Evolutionary conservation across 2,113 vertebrate genomes (phyloP), one percentile per base, ranked within the genome.

Genomic region (Gasterosteus aculeatus): DNA sequence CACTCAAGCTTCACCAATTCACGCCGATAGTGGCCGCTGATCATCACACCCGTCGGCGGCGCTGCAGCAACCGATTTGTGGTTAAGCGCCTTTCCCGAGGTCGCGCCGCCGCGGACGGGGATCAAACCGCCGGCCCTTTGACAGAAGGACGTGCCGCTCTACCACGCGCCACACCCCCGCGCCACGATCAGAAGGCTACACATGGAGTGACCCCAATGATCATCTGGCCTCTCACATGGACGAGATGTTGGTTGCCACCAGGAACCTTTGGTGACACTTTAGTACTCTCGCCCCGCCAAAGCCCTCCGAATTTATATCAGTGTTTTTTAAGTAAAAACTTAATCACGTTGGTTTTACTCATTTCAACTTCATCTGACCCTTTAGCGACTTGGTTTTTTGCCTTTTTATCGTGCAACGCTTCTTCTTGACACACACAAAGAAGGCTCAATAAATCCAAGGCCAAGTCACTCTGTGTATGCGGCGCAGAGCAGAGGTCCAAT

Each of bases 401-500:
- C 61, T 62, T 72, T 64, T 58, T 10, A 26, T 68, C 54, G 59
- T 9, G n/a, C 56, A 54, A 63, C 35, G 44, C 63, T 39, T 75
- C 63, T 39, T 75, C 41, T 47, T 70, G 67, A 86, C 56, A 6
- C 68, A 42, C 76, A 10, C 22, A 4, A 82, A 58, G 63, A 72
- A 77, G 39, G 54, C 79, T 78, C 35, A 41, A 44, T 74, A 54
- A 47, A 56, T 68, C 72, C 56, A 1, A 0, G 15, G 60, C 58
- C 29, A 5, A 77, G 78, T 78, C 54, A 0, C 53, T 92, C 72
- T 59, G 78, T 78, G 81, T 74, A 60, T 63, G 77, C 72, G 1
- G 74, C 1, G 65, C 54, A 73, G 66, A 79, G 80, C 89, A 80
- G 80, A 81, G 91, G 89, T 90, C 93, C 93, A 91, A 87, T 92